Conservation (phyloP, 1,140 invertebrate species). For the Coelopa frigida region DNA sequence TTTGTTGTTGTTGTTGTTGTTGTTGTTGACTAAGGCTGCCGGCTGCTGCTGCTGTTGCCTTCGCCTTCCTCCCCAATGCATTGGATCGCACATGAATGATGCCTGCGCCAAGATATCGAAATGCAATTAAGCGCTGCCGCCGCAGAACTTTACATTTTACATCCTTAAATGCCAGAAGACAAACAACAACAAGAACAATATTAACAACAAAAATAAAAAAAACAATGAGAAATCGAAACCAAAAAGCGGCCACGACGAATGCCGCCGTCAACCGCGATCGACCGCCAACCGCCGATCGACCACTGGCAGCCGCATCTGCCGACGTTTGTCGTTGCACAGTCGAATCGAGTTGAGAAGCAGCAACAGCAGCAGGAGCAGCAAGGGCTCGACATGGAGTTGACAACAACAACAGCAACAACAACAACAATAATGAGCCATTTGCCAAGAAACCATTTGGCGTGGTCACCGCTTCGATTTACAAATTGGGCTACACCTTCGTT, state of each 20-base stretch:
- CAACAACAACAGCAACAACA: background rate
- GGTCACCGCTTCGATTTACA: constrained; percentile 22
- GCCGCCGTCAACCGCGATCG: constrained; percentile 3
- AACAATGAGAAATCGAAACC: constrained; percentile 9
- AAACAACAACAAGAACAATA: constrained; percentile 7
- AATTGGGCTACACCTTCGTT: constrained; percentile 45
- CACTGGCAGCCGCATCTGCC: too few relatives aligned
- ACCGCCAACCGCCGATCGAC: too few relatives aligned
- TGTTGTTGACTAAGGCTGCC: background rate
- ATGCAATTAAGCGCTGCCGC: constrained; percentile 46
- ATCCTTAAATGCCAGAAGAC: constrained; percentile 20
- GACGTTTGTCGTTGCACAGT: too few relatives aligned
- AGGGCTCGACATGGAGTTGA: background rate
- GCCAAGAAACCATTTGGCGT: background rate
- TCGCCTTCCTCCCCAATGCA: background rate
- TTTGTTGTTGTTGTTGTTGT: constrained; percentile 1
- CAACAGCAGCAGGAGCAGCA: too few relatives aligned
- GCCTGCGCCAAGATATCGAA: constrained; percentile 44
- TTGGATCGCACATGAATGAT: constrained; percentile 23
- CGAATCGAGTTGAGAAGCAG: too few relatives aligned
- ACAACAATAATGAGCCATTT: too few relatives aligned
- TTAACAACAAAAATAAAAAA: background rate
- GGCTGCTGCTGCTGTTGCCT: background rate
- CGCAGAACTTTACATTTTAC: constrained; percentile 30
- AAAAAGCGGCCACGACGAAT: constrained; percentile 12